phyloP scores from a whole-genome alignment of 2,797 vertebrate species.

The Hypotaenidia philippensis region DNA sequence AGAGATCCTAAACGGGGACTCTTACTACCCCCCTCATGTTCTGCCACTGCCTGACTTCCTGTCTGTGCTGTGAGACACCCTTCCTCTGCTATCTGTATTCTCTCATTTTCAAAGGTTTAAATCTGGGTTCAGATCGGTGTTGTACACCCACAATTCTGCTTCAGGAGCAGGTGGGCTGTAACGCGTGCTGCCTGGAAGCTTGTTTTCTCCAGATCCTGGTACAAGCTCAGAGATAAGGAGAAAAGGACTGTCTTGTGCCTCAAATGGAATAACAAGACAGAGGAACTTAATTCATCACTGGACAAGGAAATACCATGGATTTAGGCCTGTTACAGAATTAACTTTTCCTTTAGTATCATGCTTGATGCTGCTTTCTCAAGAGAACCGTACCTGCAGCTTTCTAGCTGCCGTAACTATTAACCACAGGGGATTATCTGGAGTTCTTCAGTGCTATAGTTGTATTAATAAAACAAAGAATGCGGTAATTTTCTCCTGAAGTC shows the following conservation, averaged over 20 bases:
- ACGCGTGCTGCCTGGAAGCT: neutral
- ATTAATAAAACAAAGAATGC: neutral
- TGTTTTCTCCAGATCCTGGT: neutral
- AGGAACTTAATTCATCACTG: neutral
- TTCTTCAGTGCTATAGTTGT: neutral
- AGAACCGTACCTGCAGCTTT: neutral
- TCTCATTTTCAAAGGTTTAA: neutral
- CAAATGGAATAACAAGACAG: neutral
- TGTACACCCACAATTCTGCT: neutral
- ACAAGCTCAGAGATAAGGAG: neutral
- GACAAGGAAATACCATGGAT: neutral
- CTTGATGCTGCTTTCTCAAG: neutral
- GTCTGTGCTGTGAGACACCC: neutral
- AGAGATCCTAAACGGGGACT: neutral
- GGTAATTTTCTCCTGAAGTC: neutral
- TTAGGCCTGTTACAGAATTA: neutral
- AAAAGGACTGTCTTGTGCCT: neutral
- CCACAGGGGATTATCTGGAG: neutral
- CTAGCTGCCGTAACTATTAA: neutral
- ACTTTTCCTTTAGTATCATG: neutral
- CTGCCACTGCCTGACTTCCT: neutral
- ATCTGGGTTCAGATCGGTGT: neutral
- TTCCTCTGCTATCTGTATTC: neutral
- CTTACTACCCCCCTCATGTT: neutral
- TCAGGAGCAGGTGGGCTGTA: neutral